These are phyloP conservation scores for Eurosta solidaginis DNA, from an alignment of 1,140 invertebrate species.

Conservation along the genomic window DNA sequence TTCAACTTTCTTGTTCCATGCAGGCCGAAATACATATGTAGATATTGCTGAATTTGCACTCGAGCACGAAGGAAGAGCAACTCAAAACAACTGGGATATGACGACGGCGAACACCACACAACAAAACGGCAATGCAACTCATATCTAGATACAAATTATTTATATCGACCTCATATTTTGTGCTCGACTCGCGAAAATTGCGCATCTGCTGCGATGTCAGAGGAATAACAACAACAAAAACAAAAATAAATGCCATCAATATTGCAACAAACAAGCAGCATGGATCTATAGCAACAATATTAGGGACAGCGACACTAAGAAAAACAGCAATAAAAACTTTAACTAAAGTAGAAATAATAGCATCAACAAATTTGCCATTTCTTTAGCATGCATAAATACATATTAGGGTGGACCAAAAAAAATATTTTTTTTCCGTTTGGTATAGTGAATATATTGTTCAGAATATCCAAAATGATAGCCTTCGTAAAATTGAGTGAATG, in stretches of 20 bases:
- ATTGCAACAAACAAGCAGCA: background rate
- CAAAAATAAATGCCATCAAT: background rate
- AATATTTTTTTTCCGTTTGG: too few relatives aligned
- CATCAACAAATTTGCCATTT: background rate
- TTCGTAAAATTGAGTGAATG: too few relatives aligned
- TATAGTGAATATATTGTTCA: too few relatives aligned
- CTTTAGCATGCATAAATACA: too few relatives aligned
- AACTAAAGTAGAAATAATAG: too few relatives aligned
- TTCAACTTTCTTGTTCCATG: too few relatives aligned
- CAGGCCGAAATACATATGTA: too few relatives aligned
- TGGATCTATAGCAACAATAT: background rate
- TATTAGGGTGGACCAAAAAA: too few relatives aligned
- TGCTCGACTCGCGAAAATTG: conserved; percentile 44
- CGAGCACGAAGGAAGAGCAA: conserved; percentile 14
- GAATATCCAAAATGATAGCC: too few relatives aligned
- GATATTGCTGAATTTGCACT: background rate
- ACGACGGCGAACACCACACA: conserved; percentile 34
- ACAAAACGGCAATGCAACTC: conserved; percentile 13
- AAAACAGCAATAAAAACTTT: background rate
- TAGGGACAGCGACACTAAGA: background rate
- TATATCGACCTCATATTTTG: conserved; percentile 59
- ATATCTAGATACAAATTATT: conserved; percentile 59
- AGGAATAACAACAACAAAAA: background rate
- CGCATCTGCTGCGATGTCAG: conserved; percentile 50
- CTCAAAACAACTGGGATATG: background rate